Evolutionary conservation across 2,797 vertebrate species (phyloP), one percentile per base, ranked within the genome.

Genomic region (Tragelaphus eurycerus): DNA sequence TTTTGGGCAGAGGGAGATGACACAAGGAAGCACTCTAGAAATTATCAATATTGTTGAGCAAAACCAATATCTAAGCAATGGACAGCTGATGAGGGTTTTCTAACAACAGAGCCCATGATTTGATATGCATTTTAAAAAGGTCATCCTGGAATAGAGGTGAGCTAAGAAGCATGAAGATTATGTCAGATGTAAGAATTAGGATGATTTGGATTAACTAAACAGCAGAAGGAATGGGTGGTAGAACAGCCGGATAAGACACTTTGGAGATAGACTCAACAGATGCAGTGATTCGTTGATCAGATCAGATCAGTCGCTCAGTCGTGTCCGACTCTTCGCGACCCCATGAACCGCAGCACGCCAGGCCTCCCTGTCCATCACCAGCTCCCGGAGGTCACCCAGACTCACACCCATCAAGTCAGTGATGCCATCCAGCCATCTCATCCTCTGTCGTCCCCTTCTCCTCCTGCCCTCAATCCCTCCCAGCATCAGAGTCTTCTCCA

Each of bases 51-150:
- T 3, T 60, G 34, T 84, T 82, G 88, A 95, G 71, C 1, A 15
- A 95, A 95, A 55, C 21, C 14, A 25, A n/a, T 12, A 17, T 55
- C 27, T 86, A 54, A 89, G 34, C 34, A 60, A 4, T n/a, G 55
- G 81, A 48, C 12, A 83, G 27, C 64, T 43, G 87, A 67, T 46
- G 87, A 83, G 21, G 16, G 11, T 67, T 97, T 93, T 81, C 90
- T 23, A 86, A 21, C 5, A 43, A 31, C n/a, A 78, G 34, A 74
- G 29, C 21, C 16, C 46, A 0, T 34, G 34, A 31, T 88, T 48
- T 87, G 64, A 84, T 57, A 25, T 94, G n/a, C 19, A n/a, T 83
- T 96, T 90, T 78, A 46, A 17, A 97, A 96, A 85, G 43, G 34
- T 86, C 60, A 14, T 43, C 57, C 55, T 82, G 46, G 74, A 93